Conservation (phyloP, 1,140 invertebrate species). For the Teleopsis dalmanni region DNA sequence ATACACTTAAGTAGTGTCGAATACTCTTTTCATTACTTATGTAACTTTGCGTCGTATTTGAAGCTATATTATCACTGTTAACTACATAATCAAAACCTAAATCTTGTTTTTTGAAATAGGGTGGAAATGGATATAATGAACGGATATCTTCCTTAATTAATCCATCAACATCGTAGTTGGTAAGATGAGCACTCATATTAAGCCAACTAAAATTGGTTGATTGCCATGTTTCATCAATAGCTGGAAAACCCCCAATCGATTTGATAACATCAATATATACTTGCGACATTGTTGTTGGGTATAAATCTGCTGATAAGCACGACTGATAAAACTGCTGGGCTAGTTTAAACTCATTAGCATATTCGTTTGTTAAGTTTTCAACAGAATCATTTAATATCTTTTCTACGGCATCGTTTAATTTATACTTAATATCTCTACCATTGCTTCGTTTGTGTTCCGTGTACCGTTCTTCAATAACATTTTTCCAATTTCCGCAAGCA, state of each 20-base stretch:
- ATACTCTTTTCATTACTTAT: constrained; percentile 28
- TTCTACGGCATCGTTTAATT: constrained; percentile 19
- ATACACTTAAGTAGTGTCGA: constrained; percentile 20
- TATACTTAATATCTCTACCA: constrained; percentile 28
- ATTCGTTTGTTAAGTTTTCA: constrained; percentile 4
- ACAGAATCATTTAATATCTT: not conserved
- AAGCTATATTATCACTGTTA: constrained; percentile 26
- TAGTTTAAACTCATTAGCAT: constrained; percentile 20
- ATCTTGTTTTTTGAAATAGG: constrained; percentile 29
- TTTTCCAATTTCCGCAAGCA: constrained; percentile 55
- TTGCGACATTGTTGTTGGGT: constrained; percentile 23
- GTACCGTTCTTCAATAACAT: constrained; percentile 17
- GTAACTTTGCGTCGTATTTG: constrained; percentile 20
- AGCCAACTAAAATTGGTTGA: constrained; percentile 32
- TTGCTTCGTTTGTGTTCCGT: constrained; percentile 24
- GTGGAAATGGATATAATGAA: constrained; percentile 25
- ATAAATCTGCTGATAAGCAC: constrained; percentile 22
- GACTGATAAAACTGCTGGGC: constrained; percentile 31
- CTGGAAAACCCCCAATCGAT: constrained; percentile 34
- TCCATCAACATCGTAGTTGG: constrained; percentile 22
- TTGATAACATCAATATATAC: constrained; percentile 34
- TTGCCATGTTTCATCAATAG: constrained; percentile 26
- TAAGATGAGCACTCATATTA: constrained; percentile 35
- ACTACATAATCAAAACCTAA: constrained; percentile 35
- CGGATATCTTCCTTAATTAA: constrained; percentile 23